A percentile compares a stretch with the other conserved stretches of the same genome.
Conservation (phyloP, 2,888 invertebrate species). For the Eupithecia subumbrata region DNA sequence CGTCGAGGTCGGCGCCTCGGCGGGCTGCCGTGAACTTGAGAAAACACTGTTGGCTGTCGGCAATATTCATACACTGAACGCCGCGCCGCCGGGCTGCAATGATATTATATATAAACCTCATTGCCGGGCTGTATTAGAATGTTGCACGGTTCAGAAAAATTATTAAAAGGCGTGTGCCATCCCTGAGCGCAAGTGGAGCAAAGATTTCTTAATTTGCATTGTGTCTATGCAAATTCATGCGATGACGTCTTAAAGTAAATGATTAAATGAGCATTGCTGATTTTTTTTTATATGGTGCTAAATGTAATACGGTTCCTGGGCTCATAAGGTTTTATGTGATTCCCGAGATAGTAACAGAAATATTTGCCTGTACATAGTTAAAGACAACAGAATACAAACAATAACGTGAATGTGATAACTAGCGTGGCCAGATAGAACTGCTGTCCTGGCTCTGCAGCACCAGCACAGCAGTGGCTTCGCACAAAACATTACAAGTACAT, state of each 20-base stretch:
- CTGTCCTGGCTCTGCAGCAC: not conserved
- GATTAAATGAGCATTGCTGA: conserved; percentile 7
- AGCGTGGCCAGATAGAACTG: not conserved
- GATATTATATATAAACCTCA: too few relatives aligned
- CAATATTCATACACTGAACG: too few relatives aligned
- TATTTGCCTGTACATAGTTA: not conserved
- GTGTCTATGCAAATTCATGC: conserved; percentile 42
- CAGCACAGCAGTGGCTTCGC: too few relatives aligned
- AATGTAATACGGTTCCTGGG: not conserved
- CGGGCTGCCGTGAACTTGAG: not conserved
- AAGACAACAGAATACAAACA: too few relatives aligned
- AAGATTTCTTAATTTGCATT: conserved; percentile 37
- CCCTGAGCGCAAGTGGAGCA: conserved; percentile 33
- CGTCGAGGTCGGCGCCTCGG: too few relatives aligned
- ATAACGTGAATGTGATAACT: not conserved
- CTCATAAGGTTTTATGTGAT: not conserved
- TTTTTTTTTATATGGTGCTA: not conserved
- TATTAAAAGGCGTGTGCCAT: conserved; percentile 13
- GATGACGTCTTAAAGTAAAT: conserved; percentile 24
- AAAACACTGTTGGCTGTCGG: too few relatives aligned
- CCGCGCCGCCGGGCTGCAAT: too few relatives aligned
- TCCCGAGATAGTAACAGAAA: not conserved
- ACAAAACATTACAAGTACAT: too few relatives aligned
- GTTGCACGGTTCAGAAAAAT: not conserved
- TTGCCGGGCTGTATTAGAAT: too few relatives aligned